Evolutionary conservation across 1,140 invertebrate species (phyloP).

Genomic region (Drosophila nebulosa): DNA sequence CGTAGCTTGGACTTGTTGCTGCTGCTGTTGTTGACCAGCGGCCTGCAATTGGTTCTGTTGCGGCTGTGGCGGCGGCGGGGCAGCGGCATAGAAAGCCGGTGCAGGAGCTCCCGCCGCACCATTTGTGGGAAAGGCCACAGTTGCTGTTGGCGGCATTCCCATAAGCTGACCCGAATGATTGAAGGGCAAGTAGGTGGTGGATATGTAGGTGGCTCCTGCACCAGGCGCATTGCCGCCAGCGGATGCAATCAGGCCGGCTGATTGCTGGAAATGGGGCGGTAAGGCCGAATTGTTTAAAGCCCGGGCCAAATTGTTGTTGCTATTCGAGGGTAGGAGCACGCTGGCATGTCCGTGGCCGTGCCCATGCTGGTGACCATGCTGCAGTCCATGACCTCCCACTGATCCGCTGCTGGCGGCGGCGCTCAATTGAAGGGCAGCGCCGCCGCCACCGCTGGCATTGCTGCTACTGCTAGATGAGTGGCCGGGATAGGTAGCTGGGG

Average conservation of each 20-base stretch:
- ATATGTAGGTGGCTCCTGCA: conserved; percentile 23
- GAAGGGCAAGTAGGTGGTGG: conserved; percentile 49
- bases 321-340: conserved; percentile 37
- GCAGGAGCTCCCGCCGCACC: conserved; percentile 21
- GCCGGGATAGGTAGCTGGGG: conserved; percentile 27
- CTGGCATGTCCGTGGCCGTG: conserved; percentile 39
- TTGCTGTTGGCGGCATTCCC: conserved; percentile 29
- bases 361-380: conserved; percentile 25
- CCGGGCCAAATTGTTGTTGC: conserved; percentile 39
- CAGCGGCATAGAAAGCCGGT: conserved; percentile 28
- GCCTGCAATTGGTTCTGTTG: conserved; percentile 41
- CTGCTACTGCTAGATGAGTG: conserved; percentile 37
- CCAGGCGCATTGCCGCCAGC: conserved; percentile 24
- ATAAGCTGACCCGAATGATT: conserved; percentile 35
- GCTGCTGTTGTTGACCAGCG: conserved; percentile 32
- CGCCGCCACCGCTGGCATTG: conserved; percentile 55
- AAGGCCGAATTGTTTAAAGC: conserved; percentile 39
- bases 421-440: conserved; percentile 60
- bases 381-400: conserved; percentile 10
- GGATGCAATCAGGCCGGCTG: conserved; percentile 66
- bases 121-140: conserved; percentile 45
- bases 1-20: background rate
- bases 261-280: conserved; percentile 42
- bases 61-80: conserved; percentile 12
- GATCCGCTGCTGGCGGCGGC: conserved; percentile 54